These are phyloP conservation scores for Bedellia somnulentella DNA, from an alignment of 2,888 invertebrate genomes.

Conservation along the genomic window DNA sequence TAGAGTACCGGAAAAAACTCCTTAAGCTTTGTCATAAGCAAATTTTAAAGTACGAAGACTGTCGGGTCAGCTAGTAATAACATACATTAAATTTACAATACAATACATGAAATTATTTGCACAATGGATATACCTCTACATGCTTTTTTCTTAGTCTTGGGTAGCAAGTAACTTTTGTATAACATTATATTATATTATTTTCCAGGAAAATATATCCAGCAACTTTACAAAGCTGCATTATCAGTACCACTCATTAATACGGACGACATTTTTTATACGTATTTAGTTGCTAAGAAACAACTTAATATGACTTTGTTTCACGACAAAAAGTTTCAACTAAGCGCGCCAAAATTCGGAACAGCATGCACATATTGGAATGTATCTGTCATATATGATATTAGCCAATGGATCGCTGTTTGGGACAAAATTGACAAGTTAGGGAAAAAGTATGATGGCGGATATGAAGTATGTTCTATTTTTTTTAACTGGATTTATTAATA, in stretches of 20 bases:
- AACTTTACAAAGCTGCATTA: slow-evolving; percentile 56
- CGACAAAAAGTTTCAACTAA: slow-evolving; percentile 53
- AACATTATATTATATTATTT: slow-evolving; percentile 7
- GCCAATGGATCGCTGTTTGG: slow-evolving; percentile 19
- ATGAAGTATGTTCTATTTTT: slow-evolving; percentile 16
- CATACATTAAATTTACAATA: too few species aligned
- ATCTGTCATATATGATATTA: slow-evolving; percentile 24
- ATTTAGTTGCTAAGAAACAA: slow-evolving; percentile 61
- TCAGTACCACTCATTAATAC: slow-evolving; percentile 64
- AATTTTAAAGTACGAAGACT: too few species aligned
- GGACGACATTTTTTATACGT: slow-evolving; percentile 75
- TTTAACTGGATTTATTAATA: too few species aligned
- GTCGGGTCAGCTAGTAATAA: too few species aligned
- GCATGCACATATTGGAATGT: slow-evolving; percentile 26
- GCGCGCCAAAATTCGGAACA: slow-evolving; percentile 18
- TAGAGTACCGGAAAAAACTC: too few species aligned
- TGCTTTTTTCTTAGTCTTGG: background rate
- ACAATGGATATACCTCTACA: too few species aligned
- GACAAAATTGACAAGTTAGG: slow-evolving; percentile 14
- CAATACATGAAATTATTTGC: too few species aligned
- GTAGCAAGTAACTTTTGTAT: slow-evolving; percentile 15
- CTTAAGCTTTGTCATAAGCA: too few species aligned
- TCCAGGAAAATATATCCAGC: slow-evolving; percentile 25
- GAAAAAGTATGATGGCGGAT: slow-evolving; percentile 7
- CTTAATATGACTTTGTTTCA: slow-evolving; percentile 57